Evolutionary conservation across 2,888 invertebrate genomes (phyloP).

Genomic region (Cheilosia soror): DNA sequence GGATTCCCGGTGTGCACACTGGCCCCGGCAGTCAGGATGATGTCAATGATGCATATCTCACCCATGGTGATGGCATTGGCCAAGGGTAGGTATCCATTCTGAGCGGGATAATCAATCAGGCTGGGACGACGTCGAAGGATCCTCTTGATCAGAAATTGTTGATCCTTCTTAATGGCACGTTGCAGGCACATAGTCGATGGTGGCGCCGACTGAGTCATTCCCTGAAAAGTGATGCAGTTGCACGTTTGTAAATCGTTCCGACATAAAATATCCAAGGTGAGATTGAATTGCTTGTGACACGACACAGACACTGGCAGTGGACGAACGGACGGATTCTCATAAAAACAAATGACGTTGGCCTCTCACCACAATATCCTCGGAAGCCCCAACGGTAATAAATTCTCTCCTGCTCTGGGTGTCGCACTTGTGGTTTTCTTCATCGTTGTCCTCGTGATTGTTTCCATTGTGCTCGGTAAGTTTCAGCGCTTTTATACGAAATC

Average conservation of each 20-base stretch:
- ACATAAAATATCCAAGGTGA: constrained; percentile 27
- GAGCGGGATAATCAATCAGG: constrained; percentile 81
- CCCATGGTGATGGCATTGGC: constrained; percentile 82
- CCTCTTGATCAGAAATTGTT: constrained; percentile 82
- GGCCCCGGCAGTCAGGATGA: constrained; percentile 80
- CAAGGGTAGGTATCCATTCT: constrained; percentile 82
- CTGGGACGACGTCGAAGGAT: constrained; percentile 80
- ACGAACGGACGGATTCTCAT: constrained; percentile 4
- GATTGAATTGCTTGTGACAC: constrained; percentile 36
- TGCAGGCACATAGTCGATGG: constrained; percentile 81
- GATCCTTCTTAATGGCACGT: constrained; percentile 82
- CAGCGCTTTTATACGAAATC: constrained; percentile 80
- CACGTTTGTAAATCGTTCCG: neutral
- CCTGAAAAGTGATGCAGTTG: constrained; percentile 76
- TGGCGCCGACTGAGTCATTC: constrained; percentile 79
- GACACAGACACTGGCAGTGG: neutral
- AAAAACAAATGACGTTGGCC: constrained; percentile 44
- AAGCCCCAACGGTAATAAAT: constrained; percentile 78
- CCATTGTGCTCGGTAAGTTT: constrained; percentile 47
- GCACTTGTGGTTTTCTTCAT: constrained; percentile 48
- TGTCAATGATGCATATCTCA: constrained; percentile 81
- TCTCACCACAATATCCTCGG: constrained; percentile 80
- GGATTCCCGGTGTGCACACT: constrained; percentile 81
- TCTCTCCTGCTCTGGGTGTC: constrained; percentile 58
- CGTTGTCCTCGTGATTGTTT: constrained; percentile 2